A percentile compares a stretch with the other conserved stretches of the same genome.
Evolutionary conservation across 1,140 invertebrate species (phyloP).

Genomic region (Saccostrea cuccullata): DNA sequence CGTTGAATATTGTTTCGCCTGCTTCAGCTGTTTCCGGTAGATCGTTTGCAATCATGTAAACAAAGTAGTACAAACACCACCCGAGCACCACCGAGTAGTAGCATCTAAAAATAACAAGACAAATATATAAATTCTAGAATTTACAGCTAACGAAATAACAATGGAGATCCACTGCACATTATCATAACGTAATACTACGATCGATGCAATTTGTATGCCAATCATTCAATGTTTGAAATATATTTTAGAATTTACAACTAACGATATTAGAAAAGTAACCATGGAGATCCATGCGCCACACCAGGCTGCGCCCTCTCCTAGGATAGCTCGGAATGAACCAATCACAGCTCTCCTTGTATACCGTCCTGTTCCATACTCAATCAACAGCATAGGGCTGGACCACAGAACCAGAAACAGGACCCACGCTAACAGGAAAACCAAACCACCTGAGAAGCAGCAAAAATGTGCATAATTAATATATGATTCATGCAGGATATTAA

Average conservation of each 20-base stretch:
- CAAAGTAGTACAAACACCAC: conserved; percentile 75
- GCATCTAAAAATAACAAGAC: conserved; percentile 59
- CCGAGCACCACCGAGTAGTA: conserved; percentile 75
- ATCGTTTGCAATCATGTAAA: conserved; percentile 64
- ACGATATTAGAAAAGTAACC: conserved; percentile 73
- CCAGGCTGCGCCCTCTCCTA: conserved; percentile 68
- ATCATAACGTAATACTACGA: too few relatives aligned
- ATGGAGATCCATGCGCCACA: conserved; percentile 73
- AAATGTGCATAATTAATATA: too few relatives aligned
- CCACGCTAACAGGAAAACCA: conserved; percentile 74
- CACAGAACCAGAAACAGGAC: conserved; percentile 73
- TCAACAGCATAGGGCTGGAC: conserved; percentile 72
- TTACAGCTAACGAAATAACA: conserved; percentile 67
- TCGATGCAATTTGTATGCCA: too few relatives aligned
- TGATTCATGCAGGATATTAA: too few relatives aligned
- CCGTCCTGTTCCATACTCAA: conserved; percentile 74
- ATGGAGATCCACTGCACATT: conserved; percentile 65
- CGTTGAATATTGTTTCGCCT: conserved; percentile 65
- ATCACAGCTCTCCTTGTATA: conserved; percentile 71
- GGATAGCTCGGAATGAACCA: conserved; percentile 67
- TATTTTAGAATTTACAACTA: conserved; percentile 50
- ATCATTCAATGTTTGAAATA: neutral
- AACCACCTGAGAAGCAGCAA: conserved; percentile 61
- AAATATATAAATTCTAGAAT: neutral
- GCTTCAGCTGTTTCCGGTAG: conserved; percentile 65